phyloP scores from a whole-genome alignment of 2,888 invertebrate genomes.

The Macropis europaea region DNA sequence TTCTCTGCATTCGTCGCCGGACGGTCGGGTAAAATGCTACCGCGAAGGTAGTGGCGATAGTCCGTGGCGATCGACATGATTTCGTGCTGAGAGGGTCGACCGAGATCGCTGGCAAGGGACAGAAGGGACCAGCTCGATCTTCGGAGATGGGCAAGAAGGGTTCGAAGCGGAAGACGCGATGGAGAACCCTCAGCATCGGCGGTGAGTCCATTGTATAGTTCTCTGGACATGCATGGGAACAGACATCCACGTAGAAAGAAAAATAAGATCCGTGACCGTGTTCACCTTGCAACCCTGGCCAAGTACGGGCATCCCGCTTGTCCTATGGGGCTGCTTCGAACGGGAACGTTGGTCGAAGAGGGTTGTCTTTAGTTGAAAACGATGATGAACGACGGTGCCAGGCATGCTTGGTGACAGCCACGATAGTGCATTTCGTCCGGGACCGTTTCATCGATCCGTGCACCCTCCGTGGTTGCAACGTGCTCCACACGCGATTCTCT shows the following conservation, averaged over 20 bases:
- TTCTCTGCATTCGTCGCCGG: constrained; percentile 33
- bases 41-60: constrained; percentile 51
- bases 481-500: constrained; percentile 20
- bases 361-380: no score
- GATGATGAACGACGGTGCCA: no score
- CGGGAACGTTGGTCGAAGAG: no score
- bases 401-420: constrained; percentile 25
- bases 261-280: no score
- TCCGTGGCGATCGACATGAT: constrained; percentile 48
- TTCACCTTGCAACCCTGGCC: no score
- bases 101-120: constrained; percentile 50
- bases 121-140: constrained; percentile 52
- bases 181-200: constrained; percentile 83
- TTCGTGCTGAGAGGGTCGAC: constrained; percentile 44
- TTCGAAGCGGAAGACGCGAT: constrained; percentile 83
- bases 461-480: constrained; percentile 59
- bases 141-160: constrained; percentile 83
- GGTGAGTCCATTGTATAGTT: no score
- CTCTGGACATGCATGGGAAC: no score
- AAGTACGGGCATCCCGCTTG: no score
- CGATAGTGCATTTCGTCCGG: constrained; percentile 22
- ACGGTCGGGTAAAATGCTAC: constrained; percentile 53
- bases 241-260: no score
- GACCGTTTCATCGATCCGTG: constrained; percentile 69
- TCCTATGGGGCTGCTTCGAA: no score